phyloP scores from a whole-genome alignment of 2,888 invertebrate genomes.

The Phyllotreta cruciferae region DNA sequence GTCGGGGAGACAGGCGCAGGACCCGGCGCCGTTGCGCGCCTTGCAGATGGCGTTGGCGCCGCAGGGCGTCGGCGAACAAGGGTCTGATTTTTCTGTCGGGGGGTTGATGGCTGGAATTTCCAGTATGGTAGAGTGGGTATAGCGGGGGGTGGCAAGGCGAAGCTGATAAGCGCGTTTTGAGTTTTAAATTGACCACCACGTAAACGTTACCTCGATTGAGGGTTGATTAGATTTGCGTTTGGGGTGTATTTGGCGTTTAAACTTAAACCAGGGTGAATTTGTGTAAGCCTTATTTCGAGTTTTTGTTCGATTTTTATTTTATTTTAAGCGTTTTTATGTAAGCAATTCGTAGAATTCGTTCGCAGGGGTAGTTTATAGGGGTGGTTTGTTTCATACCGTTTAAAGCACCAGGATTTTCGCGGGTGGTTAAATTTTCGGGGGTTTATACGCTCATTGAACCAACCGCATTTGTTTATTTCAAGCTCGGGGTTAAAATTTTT shows the following conservation, averaged over 20 bases:
- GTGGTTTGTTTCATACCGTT: too few species aligned
- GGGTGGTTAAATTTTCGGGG: conserved; percentile 33
- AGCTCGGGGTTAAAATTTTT: conserved; percentile 41
- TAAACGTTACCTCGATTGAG: conserved; percentile 1
- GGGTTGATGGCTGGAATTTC: conserved; percentile 41
- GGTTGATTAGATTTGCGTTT: background rate
- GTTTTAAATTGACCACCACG: conserved; percentile 8
- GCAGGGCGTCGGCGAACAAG: conserved; percentile 72
- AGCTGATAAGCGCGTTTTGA: background rate
- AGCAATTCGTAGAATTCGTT: too few species aligned
- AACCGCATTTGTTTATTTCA: conserved; percentile 38
- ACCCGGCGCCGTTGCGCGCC: conserved; percentile 74
- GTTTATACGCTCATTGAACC: conserved; percentile 45
- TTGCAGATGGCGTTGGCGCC: conserved; percentile 75
- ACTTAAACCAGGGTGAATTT: too few species aligned
- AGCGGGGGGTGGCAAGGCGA: background rate
- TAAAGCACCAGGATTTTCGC: conserved; percentile 12
- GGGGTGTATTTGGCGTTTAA: too few species aligned
- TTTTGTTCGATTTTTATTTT: too few species aligned
- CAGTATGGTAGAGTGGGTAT: background rate
- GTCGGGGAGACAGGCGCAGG: conserved; percentile 74
- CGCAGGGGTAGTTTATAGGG: too few species aligned
- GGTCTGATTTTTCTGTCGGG: conserved; percentile 60
- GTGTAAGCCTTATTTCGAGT: too few species aligned
- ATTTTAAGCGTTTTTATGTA: too few species aligned